Percentiles rank a stretch among this genome's conserved stretches.
Conservation (phyloP, 2,888 invertebrate species). For the Dryococelus australis region DNA sequence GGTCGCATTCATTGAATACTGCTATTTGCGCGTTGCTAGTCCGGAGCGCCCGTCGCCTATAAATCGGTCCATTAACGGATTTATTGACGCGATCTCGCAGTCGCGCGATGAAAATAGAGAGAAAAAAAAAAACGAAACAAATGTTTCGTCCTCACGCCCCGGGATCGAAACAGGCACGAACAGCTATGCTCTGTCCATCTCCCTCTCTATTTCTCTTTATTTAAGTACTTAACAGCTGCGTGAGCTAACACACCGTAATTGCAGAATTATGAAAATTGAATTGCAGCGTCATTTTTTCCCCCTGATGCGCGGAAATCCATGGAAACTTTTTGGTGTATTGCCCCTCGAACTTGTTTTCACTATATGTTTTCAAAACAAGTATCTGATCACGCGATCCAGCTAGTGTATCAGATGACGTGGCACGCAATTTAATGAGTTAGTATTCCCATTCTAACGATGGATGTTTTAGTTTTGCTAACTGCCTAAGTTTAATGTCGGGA, state of each 20-base stretch:
- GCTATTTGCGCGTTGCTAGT: neutral
- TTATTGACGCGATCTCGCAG: neutral
- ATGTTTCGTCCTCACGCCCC: neutral
- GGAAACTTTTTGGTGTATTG: neutral
- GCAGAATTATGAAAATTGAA: slow-evolving; percentile 11
- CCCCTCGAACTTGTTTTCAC: neutral
- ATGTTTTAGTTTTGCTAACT: too few species aligned
- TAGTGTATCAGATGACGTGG: too few species aligned
- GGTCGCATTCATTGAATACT: slow-evolving; percentile 1
- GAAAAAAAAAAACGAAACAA: neutral
- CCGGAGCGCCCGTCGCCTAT: neutral
- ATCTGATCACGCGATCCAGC: too few species aligned
- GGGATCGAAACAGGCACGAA: neutral
- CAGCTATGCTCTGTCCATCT: neutral
- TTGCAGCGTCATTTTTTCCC: neutral
- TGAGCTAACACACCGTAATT: neutral
- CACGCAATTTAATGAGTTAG: too few species aligned
- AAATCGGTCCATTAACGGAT: slow-evolving; percentile 3
- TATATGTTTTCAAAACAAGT: too few species aligned
- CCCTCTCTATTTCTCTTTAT: neutral
- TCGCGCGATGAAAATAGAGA: neutral
- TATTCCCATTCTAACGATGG: too few species aligned
- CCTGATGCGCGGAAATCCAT: neutral
- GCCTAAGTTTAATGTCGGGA: too few species aligned
- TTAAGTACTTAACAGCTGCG: neutral